A percentile compares a stretch with the other conserved stretches of the same genome.
These are phyloP conservation scores for Gallinago jamesoni DNA, from an alignment of 2,113 vertebrate species.

Conservation along the genomic window DNA sequence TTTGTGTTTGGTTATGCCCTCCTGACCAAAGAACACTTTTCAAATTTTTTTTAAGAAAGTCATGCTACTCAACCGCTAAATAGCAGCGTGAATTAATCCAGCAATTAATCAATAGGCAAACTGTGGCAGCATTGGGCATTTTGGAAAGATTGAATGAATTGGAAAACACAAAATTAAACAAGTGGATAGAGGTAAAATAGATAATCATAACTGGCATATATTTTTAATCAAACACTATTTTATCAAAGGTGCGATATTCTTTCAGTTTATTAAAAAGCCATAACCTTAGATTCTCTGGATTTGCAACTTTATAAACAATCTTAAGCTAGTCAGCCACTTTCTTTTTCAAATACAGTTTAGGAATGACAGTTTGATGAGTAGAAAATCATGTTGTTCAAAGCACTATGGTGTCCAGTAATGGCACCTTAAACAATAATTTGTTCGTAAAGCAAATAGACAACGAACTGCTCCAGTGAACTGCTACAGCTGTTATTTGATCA, in stretches of 20 bases:
- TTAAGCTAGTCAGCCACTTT: not conserved
- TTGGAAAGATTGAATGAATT: not conserved
- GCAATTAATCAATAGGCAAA: not conserved
- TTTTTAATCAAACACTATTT: not conserved
- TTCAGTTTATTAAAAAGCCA: not conserved
- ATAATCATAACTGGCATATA: not conserved
- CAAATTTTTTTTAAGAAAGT: not conserved
- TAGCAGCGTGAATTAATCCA: not conserved
- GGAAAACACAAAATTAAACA: not conserved
- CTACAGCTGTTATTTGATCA: not conserved
- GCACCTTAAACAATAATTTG: not conserved
- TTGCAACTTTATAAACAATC: not conserved
- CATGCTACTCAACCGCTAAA: not conserved
- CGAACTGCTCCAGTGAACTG: not conserved
- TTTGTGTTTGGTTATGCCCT: not conserved
- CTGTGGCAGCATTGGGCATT: rapidly evolving
- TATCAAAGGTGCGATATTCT: not conserved
- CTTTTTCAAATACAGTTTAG: not conserved
- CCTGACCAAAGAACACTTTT: not conserved
- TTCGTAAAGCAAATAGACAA: not conserved
- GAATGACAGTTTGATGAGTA: not conserved
- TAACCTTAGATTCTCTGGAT: not conserved
- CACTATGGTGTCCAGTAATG: not conserved
- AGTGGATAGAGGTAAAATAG: not conserved
- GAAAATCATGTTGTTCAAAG: not conserved